These are phyloP conservation scores for Temnothorax curvispinosus DNA, from an alignment of 1,140 invertebrate species.

Conservation along the genomic window DNA sequence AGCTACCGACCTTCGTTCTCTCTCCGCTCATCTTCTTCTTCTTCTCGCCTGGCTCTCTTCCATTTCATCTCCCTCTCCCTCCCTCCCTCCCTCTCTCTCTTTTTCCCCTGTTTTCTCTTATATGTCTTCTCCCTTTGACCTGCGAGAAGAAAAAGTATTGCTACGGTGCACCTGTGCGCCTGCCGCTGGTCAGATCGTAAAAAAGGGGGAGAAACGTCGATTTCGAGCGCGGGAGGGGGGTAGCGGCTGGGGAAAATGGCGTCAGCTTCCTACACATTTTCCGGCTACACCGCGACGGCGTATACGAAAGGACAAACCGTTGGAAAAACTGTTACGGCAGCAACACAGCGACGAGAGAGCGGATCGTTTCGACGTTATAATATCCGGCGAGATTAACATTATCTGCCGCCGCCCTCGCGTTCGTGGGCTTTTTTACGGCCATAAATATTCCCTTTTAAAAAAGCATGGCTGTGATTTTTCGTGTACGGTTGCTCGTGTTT, in stretches of 20 bases:
- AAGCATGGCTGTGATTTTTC: slow-evolving; percentile 42
- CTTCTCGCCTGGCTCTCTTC: neutral
- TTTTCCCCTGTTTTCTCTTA: slow-evolving; percentile 36
- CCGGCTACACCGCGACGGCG: slow-evolving; percentile 1
- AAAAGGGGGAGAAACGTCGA: slow-evolving; percentile 69
- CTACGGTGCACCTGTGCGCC: slow-evolving; percentile 68
- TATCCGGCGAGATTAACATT: slow-evolving; percentile 58
- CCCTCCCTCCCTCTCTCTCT: neutral
- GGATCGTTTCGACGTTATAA: slow-evolving; percentile 59
- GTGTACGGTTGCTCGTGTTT: slow-evolving; percentile 25
- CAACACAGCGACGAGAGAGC: neutral
- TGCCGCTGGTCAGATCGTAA: slow-evolving; percentile 51
- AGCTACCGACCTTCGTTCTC: slow-evolving; percentile 53
- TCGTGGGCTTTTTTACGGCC: slow-evolving; percentile 32
- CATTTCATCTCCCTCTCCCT: slow-evolving; percentile 18
- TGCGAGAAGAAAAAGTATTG: slow-evolving; percentile 67
- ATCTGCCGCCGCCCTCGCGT: slow-evolving; percentile 27
- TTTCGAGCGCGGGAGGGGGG: slow-evolving; percentile 40
- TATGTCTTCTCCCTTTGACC: slow-evolving; percentile 11
- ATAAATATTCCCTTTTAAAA: slow-evolving; percentile 54
- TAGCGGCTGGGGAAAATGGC: slow-evolving; percentile 62
- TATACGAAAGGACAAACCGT: slow-evolving; percentile 36
- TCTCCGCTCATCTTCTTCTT: slow-evolving; percentile 2
- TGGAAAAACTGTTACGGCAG: slow-evolving; percentile 40
- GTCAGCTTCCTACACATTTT: slow-evolving; percentile 63